These are phyloP conservation scores for Pseudoatta argentina DNA, from an alignment of 1,140 invertebrate genomes.

Conservation along the genomic window DNA sequence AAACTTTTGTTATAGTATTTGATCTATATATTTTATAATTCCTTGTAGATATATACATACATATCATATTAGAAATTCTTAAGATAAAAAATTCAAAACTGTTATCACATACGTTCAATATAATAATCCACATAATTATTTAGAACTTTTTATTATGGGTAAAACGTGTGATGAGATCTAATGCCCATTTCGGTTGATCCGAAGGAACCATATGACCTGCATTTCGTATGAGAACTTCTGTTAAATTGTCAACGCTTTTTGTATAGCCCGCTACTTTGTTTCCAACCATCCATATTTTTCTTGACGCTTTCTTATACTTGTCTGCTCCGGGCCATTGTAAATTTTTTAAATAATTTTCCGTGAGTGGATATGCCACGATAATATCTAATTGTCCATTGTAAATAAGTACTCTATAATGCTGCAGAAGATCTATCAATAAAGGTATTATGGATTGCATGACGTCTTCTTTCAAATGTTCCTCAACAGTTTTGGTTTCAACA, in stretches of 20 bases:
- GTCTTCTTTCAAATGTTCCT: conserved; percentile 91
- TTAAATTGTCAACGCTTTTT: conserved; percentile 90
- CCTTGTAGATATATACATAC: not conserved
- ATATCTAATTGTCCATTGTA: conserved; percentile 96
- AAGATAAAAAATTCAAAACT: not conserved
- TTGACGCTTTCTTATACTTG: conserved; percentile 89
- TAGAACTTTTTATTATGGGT: conserved; percentile 89
- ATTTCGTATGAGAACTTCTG: conserved; percentile 93
- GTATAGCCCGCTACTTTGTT: conserved; percentile 92
- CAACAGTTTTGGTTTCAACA: conserved; percentile 87
- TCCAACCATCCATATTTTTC: conserved; percentile 90
- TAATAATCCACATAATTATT: conserved; percentile 23
- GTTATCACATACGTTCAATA: conserved; percentile 32
- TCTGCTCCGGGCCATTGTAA: conserved; percentile 90
- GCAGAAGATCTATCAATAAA: conserved; percentile 90
- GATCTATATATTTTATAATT: too few relatives aligned
- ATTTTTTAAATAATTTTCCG: conserved; percentile 90
- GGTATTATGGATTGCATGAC: conserved; percentile 94
- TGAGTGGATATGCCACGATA: conserved; percentile 93
- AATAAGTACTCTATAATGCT: conserved; percentile 90
- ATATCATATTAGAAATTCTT: conserved; percentile 15
- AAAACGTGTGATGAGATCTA: conserved; percentile 92
- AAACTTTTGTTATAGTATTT: too few relatives aligned
- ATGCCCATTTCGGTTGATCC: conserved; percentile 93
- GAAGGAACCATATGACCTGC: conserved; percentile 94